Evolutionary conservation across 2,113 vertebrate genomes (phyloP), one percentile per base, ranked within the genome.

Genomic region (Psittacula cyanocephala): DNA sequence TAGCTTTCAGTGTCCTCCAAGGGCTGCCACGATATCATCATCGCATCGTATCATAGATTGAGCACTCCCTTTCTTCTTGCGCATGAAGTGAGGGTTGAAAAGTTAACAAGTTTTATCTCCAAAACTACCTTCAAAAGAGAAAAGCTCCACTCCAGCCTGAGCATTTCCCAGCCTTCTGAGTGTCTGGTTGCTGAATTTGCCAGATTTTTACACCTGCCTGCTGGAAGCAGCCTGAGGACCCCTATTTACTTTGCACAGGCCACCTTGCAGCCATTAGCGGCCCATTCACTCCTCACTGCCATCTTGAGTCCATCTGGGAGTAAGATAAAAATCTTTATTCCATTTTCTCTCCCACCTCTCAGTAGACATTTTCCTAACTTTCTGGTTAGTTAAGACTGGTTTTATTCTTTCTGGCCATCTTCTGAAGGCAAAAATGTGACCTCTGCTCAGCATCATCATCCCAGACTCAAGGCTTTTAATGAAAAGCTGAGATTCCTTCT

Each of bases 11-110:
- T 14, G 25, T 41, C 37, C 78, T 81, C 57, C 25, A 43, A 72
- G 47, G 23, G 43, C 29, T 85, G 44, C 70, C 52, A 89, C 11
- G 5, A 59, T 68, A 53, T 4, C 71, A 37, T 46, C 22, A 39
- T 28, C 24, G 0, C 20, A 49, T 44, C 43, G 3, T 37, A 33
- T 31, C 27, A 28, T 3, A 4, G 0, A 20, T 13, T 76, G 65
- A 89, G 62, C 62, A 68, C 50, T 24, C 29, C 46, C 24, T 65
- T 63, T 86, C 53, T 17, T 87, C 39, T 82, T 50, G 57, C 33
- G 13, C 22, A 15, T 14, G 11, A 76, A 47, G 27, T 23, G 35
- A 75, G 7, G 15, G 22, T 13, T 57, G 19, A 31, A 39, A 29
- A 80, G 12, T 9, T 3, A 68, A 24, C 29, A 55, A 62, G 5